Conservation (phyloP, 2,113 vertebrate species). For the Brachyistius frenatus region DNA sequence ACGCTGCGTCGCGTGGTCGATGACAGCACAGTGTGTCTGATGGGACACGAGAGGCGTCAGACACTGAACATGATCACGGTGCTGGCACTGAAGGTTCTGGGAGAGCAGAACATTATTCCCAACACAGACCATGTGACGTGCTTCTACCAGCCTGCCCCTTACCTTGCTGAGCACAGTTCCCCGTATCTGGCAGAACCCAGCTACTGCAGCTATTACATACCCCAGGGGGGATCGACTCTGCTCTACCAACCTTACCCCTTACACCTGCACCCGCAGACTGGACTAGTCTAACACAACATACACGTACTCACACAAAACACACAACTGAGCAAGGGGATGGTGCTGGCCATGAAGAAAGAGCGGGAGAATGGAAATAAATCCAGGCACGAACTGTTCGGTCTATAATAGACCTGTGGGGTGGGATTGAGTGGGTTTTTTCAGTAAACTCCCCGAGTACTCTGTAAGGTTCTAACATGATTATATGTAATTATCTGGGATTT, state of each 20-base stretch:
- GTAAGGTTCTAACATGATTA: constrained; percentile 74
- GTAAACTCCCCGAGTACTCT: constrained; percentile 58
- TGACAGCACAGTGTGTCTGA: constrained; percentile 96
- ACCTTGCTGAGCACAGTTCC: constrained; percentile 88
- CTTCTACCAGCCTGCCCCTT: constrained; percentile 95
- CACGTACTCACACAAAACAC: constrained; percentile 41
- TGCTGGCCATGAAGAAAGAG: constrained; percentile 43
- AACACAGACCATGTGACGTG: constrained; percentile 93
- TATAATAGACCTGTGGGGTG: constrained; percentile 74
- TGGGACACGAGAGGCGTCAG: constrained; percentile 92
- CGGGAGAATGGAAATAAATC: constrained; percentile 64
- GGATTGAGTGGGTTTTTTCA: constrained; percentile 70
- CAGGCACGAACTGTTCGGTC: constrained; percentile 75
- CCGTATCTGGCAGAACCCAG: constrained; percentile 90
- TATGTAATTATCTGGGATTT: constrained; percentile 76
- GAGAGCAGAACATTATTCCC: constrained; percentile 95
- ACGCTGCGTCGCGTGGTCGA: constrained; percentile 92
- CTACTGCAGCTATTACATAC: constrained; percentile 91
- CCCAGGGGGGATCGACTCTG: constrained; percentile 87
- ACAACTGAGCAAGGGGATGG: constrained; percentile 30
- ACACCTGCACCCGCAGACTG: constrained; percentile 88
- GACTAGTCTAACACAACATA: constrained; percentile 83
- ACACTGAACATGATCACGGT: constrained; percentile 97
- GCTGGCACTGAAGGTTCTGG: constrained; percentile 93
- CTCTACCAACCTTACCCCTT: constrained; percentile 89